These are phyloP conservation scores for Heliconius congener DNA, from an alignment of 1,140 invertebrate species.

Conservation along the genomic window DNA sequence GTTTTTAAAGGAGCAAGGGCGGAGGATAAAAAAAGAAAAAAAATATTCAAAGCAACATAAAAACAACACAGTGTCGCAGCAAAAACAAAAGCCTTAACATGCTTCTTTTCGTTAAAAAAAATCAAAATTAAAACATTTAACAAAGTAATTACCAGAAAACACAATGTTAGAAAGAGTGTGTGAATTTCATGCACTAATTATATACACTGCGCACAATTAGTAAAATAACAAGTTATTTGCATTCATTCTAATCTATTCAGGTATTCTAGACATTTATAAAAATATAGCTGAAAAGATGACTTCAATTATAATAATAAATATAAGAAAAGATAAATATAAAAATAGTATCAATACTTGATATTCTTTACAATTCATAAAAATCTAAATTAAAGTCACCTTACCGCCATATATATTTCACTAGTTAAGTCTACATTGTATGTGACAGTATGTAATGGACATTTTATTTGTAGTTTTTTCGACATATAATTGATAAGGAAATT, in stretches of 20 bases:
- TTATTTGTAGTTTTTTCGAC: neutral
- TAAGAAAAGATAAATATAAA: too few species aligned
- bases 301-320: neutral
- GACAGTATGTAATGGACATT: neutral
- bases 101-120: slow-evolving; percentile 38
- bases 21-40: slow-evolving; percentile 57
- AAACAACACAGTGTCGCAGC: slow-evolving; percentile 67
- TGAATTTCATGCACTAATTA: slow-evolving; percentile 48
- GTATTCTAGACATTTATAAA: neutral
- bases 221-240: slow-evolving; percentile 18
- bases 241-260: neutral
- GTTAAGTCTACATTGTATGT: neutral
- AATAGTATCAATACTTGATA: too few species aligned
- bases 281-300: neutral
- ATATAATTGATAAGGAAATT: neutral
- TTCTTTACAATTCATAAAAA: neutral
- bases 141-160: slow-evolving; percentile 56
- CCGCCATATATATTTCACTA: neutral
- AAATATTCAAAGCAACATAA: slow-evolving; percentile 77
- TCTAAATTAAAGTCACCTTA: neutral
- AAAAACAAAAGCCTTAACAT: slow-evolving; percentile 68
- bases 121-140: slow-evolving; percentile 41
- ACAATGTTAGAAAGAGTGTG: slow-evolving; percentile 50
- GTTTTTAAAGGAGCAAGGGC: neutral
- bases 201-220: slow-evolving; percentile 42